Percentiles rank a stretch among this genome's conserved stretches.
These are phyloP conservation scores for Charanyca ferruginea DNA, from an alignment of 2,888 invertebrate genomes.

Conservation along the genomic window DNA sequence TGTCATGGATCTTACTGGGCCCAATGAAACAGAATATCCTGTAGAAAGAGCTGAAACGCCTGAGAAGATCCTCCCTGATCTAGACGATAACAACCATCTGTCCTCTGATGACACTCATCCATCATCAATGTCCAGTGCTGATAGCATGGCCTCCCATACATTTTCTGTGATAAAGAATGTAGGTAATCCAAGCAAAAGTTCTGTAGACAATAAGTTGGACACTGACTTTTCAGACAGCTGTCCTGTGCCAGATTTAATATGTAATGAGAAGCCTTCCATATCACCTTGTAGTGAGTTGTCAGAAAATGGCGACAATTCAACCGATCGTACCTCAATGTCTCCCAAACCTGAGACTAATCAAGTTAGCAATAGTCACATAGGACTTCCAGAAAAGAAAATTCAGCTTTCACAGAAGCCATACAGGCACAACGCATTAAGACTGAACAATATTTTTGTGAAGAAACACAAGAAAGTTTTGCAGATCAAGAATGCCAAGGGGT, in stretches of 20 bases:
- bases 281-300: conserved; percentile 89
- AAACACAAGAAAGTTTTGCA: conserved; percentile 87
- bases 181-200: conserved; percentile 78
- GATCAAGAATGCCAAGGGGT: conserved; percentile 83
- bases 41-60: conserved; percentile 74
- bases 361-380: conserved; percentile 63
- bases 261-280: conserved; percentile 89
- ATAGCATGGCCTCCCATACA: conserved; percentile 78
- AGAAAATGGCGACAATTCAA: conserved; percentile 86
- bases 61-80: conserved; percentile 85
- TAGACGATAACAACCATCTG: conserved; percentile 82
- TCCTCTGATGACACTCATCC: conserved; percentile 74
- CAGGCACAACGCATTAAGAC: conserved; percentile 76
- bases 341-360: conserved; percentile 74
- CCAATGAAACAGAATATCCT: conserved; percentile 79
- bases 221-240: conserved; percentile 86
- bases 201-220: conserved; percentile 81
- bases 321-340: conserved; percentile 75
- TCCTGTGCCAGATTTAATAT: conserved; percentile 88
- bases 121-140: conserved; percentile 74
- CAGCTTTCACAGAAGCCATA: conserved; percentile 70
- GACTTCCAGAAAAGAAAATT: conserved; percentile 70
- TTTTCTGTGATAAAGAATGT: conserved; percentile 88
- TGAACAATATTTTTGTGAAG: conserved; percentile 86
- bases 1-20: conserved; percentile 85